phyloP scores from a whole-genome alignment of 2,888 invertebrate species.

The Coenonympha arcania region DNA sequence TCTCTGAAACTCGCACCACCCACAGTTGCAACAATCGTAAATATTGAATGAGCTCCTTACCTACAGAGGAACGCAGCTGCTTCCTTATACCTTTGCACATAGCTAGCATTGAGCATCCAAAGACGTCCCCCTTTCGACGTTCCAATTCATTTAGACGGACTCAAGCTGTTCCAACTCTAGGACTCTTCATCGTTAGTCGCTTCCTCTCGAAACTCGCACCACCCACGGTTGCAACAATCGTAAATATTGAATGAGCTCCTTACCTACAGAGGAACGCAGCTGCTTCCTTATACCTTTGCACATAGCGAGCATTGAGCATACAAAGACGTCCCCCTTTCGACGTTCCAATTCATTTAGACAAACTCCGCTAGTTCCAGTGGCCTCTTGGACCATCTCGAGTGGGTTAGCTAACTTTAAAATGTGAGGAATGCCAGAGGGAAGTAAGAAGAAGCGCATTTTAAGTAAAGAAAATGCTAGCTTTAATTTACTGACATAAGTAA shows the following conservation, averaged over 20 bases:
- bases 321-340: slow-evolving; percentile 13
- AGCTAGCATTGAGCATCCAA: too few species aligned
- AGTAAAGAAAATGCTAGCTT: too few species aligned
- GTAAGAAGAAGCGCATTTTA: neutral
- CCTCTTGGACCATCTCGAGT: neutral
- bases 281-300: slow-evolving; percentile 37
- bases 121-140: too few species aligned
- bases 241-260: slow-evolving; percentile 60
- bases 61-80: too few species aligned
- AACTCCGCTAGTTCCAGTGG: slow-evolving; percentile 1
- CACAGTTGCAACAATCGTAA: too few species aligned
- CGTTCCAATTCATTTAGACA: slow-evolving; percentile 18
- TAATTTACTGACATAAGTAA: too few species aligned
- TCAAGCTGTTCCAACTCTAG: too few species aligned
- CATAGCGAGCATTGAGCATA: slow-evolving; percentile 9
- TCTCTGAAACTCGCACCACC: too few species aligned
- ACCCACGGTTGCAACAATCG: slow-evolving; percentile 37
- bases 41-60: too few species aligned
- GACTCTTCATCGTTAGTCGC: too few species aligned
- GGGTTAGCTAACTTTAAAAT: neutral
- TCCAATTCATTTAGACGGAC: too few species aligned
- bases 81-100: too few species aligned
- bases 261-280: slow-evolving; percentile 40
- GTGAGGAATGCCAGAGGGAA: neutral
- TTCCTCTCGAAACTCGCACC: slow-evolving; percentile 5